These are phyloP conservation scores for Spinus olivaceus DNA, from an alignment of 2,797 vertebrate species.

Conservation along the genomic window DNA sequence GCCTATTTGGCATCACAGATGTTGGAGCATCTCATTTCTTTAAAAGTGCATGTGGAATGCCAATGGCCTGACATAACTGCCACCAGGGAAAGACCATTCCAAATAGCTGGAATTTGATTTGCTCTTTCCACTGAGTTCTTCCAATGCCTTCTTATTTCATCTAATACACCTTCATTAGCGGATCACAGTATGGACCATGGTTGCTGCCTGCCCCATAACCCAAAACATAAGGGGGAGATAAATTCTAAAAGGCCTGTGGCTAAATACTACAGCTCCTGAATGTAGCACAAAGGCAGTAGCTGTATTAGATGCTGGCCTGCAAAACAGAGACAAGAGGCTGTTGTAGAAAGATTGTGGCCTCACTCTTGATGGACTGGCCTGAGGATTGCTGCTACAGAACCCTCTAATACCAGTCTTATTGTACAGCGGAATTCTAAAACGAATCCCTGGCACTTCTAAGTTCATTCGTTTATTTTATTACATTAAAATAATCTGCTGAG, in stretches of 20 bases:
- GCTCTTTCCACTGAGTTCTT: background rate
- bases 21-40: background rate
- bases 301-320: background rate
- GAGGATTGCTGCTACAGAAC: background rate
- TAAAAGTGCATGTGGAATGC: background rate
- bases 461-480: background rate
- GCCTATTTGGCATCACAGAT: background rate
- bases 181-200: background rate
- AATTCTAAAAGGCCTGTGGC: background rate
- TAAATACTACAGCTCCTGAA: background rate
- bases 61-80: background rate
- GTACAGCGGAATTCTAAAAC: background rate
- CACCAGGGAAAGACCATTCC: accelerated
- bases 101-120: background rate
- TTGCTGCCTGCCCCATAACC: accelerated
- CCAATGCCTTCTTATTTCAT: background rate
- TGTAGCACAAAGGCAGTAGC: accelerated
- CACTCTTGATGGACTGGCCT: background rate
- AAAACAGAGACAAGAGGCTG: background rate
- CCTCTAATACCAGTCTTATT: background rate
- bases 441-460: accelerated
- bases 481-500: background rate
- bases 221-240: background rate
- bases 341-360: background rate
- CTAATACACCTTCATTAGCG: background rate